Conservation (phyloP, 92 coral and sea anemone species). For the Pocillopora grandis region DNA sequence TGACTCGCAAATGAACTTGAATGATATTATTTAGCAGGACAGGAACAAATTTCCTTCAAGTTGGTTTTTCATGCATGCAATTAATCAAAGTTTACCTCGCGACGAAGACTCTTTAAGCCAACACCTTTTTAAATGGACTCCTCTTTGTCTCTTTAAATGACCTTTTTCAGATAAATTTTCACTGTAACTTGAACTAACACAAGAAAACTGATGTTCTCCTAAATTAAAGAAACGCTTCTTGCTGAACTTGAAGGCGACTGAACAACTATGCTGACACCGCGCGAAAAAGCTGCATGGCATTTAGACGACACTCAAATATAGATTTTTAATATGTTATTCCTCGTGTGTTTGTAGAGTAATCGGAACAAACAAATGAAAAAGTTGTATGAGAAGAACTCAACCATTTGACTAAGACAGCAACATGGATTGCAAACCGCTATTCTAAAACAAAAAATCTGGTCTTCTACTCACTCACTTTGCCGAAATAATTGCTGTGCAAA, state of each 20-base stretch:
- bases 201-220: no score
- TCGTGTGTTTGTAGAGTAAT: conserved; percentile 20
- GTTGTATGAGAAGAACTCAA: neutral
- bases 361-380: neutral
- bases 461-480: no score
- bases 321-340: neutral
- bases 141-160: conserved; percentile 2
- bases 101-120: conserved; percentile 14
- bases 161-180: neutral
- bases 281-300: neutral
- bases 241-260: neutral
- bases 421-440: no score
- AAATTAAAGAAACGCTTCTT: neutral
- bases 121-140: conserved; percentile 22
- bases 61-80: neutral
- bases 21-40: neutral
- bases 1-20: neutral
- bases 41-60: conserved; percentile 14
- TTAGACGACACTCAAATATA: neutral
- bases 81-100: conserved; percentile 19
- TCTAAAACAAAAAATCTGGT: no score
- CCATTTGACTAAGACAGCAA: no score
- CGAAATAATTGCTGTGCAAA: neutral
- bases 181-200: no score
- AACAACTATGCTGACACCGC: neutral